Evolutionary conservation across 1,140 invertebrate species (phyloP), one percentile per base, ranked within the genome.

Genomic region (Psilanteris sp.): DNA sequence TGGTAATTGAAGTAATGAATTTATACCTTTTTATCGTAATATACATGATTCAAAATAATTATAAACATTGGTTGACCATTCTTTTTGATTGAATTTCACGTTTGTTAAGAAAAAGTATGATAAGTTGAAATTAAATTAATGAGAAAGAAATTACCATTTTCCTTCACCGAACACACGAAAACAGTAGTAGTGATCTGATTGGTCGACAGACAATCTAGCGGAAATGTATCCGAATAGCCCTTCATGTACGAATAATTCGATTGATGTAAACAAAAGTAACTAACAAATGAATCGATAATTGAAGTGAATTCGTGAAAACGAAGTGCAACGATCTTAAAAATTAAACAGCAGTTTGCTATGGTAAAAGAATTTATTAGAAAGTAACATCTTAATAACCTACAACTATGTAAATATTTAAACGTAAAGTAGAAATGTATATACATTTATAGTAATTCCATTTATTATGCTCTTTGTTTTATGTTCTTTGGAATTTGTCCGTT

Each of bases 221-320:
- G 11, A 39, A 46, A 61, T 14, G 22, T 27, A 50, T 14, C 16
- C 8, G 18, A 18, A 16, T 11, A 39, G 9, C 37, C 61, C 61
- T 66, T 66, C 61, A 54, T 66, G 61, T 66, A 66, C 61, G 36
- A 13, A 20, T 20, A 16, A 55, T 55, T 41, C 14, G 52, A 31
- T 52, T 34, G 7, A 50, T n/a, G 34, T 24, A 11, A 31, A 31
- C 24, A 8, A 26, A 26, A 26, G 29, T 14, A 37, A 37, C 34
- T 1, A 9, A 13, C 5, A 31, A 13, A 13, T 4, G 11, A 13
- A 31, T 13, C 9, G 26, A 20, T 3, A 20, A 20, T 20, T 2
- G 18, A 5, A 20, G 2, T 20, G 18, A 5, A 20, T 44, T 44
- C 3, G n/a, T n/a, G n/a, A n/a, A 2, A 20, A 9, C n/a, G 16